phyloP scores from a whole-genome alignment of 2,797 vertebrate genomes.

The Scolopax bukidnonensis region DNA sequence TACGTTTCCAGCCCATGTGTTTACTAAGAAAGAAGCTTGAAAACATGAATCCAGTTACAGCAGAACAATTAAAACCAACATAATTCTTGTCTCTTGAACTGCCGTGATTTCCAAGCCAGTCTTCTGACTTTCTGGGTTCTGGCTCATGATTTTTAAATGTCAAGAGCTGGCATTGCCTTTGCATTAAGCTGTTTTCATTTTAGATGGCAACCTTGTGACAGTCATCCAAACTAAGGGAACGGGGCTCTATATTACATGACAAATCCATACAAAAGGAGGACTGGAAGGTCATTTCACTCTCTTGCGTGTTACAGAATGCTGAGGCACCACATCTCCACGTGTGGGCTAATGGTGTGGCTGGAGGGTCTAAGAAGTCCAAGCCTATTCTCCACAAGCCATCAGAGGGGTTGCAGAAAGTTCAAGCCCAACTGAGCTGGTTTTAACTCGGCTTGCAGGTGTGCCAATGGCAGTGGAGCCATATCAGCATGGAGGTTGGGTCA shows the following conservation, averaged over 20 bases:
- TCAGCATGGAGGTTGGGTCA: fast-evolving
- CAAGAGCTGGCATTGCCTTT: background rate
- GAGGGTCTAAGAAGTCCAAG: background rate
- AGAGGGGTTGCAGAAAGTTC: fast-evolving
- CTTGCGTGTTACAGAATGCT: fast-evolving
- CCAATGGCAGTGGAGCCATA: fast-evolving
- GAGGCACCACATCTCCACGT: fast-evolving
- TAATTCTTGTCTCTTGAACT: background rate
- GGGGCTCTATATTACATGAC: fast-evolving
- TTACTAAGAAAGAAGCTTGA: background rate
- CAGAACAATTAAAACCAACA: background rate
- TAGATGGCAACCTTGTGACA: background rate
- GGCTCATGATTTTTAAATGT: background rate
- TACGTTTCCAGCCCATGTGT: background rate
- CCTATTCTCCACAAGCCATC: background rate
- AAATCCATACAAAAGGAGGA: background rate
- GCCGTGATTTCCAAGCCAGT: background rate
- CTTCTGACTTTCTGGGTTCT: background rate
- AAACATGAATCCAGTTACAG: background rate
- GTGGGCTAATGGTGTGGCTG: fast-evolving
- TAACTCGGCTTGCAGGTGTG: fast-evolving
- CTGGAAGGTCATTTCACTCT: fast-evolving
- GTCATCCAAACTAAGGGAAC: background rate
- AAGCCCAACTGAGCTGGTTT: background rate
- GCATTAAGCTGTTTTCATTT: background rate